Percentiles rank a stretch among this genome's conserved stretches.
Conservation (phyloP, 1,140 invertebrate species). For the Drosophila nannoptera region DNA sequence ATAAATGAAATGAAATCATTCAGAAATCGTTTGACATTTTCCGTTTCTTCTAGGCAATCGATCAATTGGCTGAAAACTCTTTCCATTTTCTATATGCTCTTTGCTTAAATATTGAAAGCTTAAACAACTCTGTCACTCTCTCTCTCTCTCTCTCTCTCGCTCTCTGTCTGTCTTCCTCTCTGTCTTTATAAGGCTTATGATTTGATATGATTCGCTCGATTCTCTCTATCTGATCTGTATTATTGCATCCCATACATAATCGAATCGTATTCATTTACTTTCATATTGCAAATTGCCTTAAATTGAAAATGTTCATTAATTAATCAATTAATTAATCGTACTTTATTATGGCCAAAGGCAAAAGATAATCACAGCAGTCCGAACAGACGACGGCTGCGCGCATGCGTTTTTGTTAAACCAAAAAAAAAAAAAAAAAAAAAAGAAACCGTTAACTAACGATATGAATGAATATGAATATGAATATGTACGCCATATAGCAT, state of each 20-base stretch:
- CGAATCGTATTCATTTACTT: background rate
- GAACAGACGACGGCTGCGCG: constrained; percentile 67
- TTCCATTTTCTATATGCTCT: background rate
- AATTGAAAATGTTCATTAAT: background rate
- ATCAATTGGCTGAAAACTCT: too few relatives aligned
- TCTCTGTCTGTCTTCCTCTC: too few relatives aligned
- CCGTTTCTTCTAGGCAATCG: too few relatives aligned
- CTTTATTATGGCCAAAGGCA: constrained; percentile 45
- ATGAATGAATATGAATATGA: constrained; percentile 27
- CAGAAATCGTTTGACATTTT: too few relatives aligned
- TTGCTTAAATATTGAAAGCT: background rate
- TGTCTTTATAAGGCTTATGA: background rate
- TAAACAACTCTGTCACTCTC: too few relatives aligned
- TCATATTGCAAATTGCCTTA: constrained; percentile 1
- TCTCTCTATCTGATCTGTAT: background rate
- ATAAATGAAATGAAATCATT: too few relatives aligned
- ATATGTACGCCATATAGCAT: constrained; percentile 53
- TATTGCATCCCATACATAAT: constrained; percentile 19
- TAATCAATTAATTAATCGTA: constrained; percentile 22
- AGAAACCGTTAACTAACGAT: background rate
- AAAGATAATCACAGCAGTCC: constrained; percentile 64
- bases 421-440: constrained; percentile 64
- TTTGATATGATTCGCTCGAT: background rate
- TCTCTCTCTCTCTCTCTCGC: too few relatives aligned
- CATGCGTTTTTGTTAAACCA: constrained; percentile 72